Conservation (phyloP, 1,140 invertebrate species). For the Trialeurodes vaporariorum region DNA sequence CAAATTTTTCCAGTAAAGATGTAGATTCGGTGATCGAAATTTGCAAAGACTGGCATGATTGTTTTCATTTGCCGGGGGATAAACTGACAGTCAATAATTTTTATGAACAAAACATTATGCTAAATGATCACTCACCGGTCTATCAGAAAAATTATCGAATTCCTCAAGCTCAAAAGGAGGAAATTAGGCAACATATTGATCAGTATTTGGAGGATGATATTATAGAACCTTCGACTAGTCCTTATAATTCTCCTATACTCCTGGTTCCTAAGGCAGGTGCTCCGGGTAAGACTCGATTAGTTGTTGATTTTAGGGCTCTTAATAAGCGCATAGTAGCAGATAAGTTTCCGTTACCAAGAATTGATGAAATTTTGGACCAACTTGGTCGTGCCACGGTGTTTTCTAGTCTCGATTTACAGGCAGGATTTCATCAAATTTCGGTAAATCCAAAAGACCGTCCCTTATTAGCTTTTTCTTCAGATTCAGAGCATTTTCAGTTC, state of each 20-base stretch:
- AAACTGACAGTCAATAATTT: neutral
- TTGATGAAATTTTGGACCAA: constrained; percentile 35
- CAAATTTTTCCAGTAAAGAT: neutral
- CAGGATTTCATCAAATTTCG: constrained; percentile 40
- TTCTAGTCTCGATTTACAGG: constrained; percentile 36
- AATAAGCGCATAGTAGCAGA: constrained; percentile 28
- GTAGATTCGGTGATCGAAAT: neutral
- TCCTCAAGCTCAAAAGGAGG: constrained; percentile 28
- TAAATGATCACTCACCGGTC: constrained; percentile 18
- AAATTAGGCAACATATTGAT: constrained; percentile 29
- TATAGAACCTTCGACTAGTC: constrained; percentile 13
- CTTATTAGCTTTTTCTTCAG: neutral
- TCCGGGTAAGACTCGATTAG: constrained; percentile 14
- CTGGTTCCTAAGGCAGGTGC: constrained; percentile 16
- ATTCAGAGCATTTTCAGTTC: neutral
- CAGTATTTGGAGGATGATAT: constrained; percentile 16
- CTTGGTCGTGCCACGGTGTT: constrained; percentile 35
- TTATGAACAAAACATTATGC: constrained; percentile 24
- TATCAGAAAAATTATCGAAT: constrained; percentile 28
- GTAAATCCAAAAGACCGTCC: neutral
- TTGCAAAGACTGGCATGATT: neutral
- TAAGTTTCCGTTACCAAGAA: constrained; percentile 40
- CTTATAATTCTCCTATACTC: constrained; percentile 9
- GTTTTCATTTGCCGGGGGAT: neutral
- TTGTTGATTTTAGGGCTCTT: constrained; percentile 22